These are phyloP conservation scores for Heliconius eleuchia DNA, from an alignment of 1,140 invertebrate genomes.

Conservation along the genomic window DNA sequence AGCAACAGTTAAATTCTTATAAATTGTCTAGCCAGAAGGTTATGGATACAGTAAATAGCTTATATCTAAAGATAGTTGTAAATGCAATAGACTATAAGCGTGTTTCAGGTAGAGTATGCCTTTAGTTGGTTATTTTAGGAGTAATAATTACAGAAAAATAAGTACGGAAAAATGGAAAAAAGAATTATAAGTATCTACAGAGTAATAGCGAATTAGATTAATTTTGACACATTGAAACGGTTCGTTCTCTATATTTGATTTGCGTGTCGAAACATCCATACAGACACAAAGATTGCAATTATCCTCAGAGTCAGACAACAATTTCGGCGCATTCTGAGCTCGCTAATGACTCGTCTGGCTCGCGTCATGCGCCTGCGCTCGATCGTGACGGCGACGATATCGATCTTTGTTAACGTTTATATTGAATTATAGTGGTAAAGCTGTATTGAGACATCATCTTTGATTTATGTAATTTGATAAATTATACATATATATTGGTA, in stretches of 20 bases:
- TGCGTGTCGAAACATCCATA: slow-evolving; percentile 8
- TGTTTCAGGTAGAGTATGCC: too few species aligned
- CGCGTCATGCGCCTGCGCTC: slow-evolving; percentile 28
- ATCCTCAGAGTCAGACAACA: slow-evolving; percentile 20
- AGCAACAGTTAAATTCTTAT: too few species aligned
- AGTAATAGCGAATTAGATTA: too few species aligned
- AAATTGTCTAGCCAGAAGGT: too few species aligned
- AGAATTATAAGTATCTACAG: too few species aligned
- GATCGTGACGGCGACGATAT: slow-evolving; percentile 26
- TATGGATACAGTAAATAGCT: too few species aligned
- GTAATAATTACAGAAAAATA: too few species aligned
- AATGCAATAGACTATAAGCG: too few species aligned
- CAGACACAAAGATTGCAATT: slow-evolving; percentile 27
- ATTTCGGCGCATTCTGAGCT: slow-evolving; percentile 24
- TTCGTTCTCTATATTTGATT: not conserved
- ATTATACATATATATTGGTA: not conserved
- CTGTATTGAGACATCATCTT: not conserved
- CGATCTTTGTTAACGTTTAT: slow-evolving; percentile 24
- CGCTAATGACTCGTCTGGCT: slow-evolving; percentile 27
- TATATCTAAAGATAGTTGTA: too few species aligned
- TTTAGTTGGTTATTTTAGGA: too few species aligned
- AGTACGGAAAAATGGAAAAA: too few species aligned
- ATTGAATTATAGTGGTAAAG: slow-evolving; percentile 23
- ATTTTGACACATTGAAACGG: not conserved
- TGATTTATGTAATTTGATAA: not conserved